A percentile compares a stretch with the other conserved stretches of the same genome.
These are phyloP conservation scores for Entomyzon cyanotis DNA, from an alignment of 2,113 vertebrate species.

Conservation along the genomic window DNA sequence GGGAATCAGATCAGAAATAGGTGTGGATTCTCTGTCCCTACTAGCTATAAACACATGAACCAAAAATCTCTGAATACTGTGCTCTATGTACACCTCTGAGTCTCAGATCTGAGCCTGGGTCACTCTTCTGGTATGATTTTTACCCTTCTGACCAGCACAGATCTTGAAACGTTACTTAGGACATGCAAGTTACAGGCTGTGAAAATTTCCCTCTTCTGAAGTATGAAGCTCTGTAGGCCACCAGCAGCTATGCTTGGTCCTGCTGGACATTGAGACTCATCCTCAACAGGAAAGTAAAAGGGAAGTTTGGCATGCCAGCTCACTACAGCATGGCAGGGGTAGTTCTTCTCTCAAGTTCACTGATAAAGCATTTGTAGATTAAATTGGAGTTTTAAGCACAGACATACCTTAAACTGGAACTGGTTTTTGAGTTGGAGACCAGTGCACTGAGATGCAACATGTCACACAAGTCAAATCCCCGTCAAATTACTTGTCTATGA, in stretches of 20 bases:
- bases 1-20: background rate
- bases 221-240: rapidly evolving
- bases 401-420: background rate
- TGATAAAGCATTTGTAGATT: background rate
- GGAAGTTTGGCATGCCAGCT: background rate
- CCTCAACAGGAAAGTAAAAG: background rate
- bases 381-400: background rate
- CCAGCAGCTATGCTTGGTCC: background rate
- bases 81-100: background rate
- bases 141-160: background rate
- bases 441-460: background rate
- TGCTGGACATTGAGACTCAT: background rate
- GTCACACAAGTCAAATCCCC: background rate
- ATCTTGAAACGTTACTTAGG: background rate
- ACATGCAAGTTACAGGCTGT: background rate
- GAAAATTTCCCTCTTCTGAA: background rate
- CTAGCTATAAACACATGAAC: background rate
- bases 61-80: background rate
- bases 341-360: background rate
- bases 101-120: background rate
- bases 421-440: background rate
- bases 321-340: background rate
- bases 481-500: background rate
- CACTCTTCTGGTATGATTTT: background rate
- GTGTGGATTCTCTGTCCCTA: background rate